Evolutionary conservation across 53 echinoderm and acorn worm genomes (phyloP).

Genomic region (Astropecten irregularis): DNA sequence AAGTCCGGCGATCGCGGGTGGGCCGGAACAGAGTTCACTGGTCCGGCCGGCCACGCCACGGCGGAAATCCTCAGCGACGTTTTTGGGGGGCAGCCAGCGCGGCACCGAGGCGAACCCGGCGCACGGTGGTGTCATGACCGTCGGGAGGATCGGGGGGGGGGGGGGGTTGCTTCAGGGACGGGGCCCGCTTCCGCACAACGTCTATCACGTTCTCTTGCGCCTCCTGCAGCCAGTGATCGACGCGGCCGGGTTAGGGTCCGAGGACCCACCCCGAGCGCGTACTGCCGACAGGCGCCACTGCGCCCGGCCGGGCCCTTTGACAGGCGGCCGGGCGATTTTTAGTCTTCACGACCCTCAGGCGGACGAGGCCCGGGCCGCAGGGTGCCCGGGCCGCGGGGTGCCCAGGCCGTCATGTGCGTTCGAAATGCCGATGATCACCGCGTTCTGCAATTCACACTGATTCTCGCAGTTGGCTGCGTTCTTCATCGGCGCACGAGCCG

Average conservation of each 20-base stretch:
- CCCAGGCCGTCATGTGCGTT: conserved; percentile 80
- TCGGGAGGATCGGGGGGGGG: neutral
- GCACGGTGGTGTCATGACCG: neutral
- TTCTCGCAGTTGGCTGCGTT: conserved; percentile 88
- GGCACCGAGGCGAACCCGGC: neutral
- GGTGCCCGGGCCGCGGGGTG: conserved; percentile 54
- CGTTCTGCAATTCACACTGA: conserved; percentile 86
- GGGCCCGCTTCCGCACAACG: neutral
- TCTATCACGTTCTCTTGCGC: too few species aligned
- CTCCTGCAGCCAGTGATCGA: neutral
- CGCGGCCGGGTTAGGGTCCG: too few species aligned
- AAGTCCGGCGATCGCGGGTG: neutral
- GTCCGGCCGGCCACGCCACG: conserved; percentile 3
- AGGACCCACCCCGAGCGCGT: too few species aligned
- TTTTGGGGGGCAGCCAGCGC: too few species aligned
- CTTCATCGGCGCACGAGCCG: conserved; percentile 95
- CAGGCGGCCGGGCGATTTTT: neutral
- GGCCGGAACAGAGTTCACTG: neutral
- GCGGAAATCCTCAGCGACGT: too few species aligned
- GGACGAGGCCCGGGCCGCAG: conserved; percentile 64
- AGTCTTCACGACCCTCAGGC: conserved; percentile 56
- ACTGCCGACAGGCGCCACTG: neutral
- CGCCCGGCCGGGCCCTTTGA: neutral
- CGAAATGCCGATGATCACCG: conserved; percentile 82
- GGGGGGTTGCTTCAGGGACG: neutral